Conservation (phyloP, 2,113 vertebrate species). For the Serranochromis macrocephalus region DNA sequence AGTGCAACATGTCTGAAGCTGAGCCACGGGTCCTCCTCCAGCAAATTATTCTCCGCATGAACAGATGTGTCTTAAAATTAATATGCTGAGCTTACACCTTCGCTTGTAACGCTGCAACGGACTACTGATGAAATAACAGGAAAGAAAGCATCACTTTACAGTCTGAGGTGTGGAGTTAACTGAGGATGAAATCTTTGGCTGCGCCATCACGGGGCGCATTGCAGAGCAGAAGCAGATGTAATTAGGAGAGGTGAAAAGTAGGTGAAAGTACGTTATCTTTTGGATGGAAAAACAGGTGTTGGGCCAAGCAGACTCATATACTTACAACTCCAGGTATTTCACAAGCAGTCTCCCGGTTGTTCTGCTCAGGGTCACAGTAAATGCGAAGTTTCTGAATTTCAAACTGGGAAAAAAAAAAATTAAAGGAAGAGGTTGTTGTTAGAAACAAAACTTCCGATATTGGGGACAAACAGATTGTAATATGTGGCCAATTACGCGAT, state of each 20-base stretch:
- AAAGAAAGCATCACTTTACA: background rate
- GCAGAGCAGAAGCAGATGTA: conserved; percentile 25
- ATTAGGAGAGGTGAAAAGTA: conserved; percentile 5
- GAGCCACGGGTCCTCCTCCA: background rate
- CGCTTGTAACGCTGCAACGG: background rate
- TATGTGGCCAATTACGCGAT: background rate
- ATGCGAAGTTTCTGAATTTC: conserved; percentile 93
- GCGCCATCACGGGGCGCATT: background rate
- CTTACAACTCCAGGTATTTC: conserved; percentile 95
- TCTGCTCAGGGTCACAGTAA: conserved; percentile 97
- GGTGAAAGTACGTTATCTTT: conserved; percentile 6
- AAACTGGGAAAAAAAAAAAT: conserved; percentile 73
- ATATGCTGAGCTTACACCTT: conserved; percentile 17
- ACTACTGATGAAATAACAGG: background rate
- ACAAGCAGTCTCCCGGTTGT: conserved; percentile 87
- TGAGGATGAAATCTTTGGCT: background rate
- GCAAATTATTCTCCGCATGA: conserved; percentile 6
- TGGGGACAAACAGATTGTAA: background rate
- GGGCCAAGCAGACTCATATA: conserved; percentile 37
- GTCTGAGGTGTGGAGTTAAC: background rate
- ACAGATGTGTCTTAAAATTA: conserved; percentile 23
- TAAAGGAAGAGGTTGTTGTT: background rate
- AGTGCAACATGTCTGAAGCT: conserved; percentile 15
- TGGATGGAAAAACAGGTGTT: background rate
- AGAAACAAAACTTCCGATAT: background rate